These are phyloP conservation scores for Eilema depressum DNA, from an alignment of 2,888 invertebrate species.

Conservation along the genomic window DNA sequence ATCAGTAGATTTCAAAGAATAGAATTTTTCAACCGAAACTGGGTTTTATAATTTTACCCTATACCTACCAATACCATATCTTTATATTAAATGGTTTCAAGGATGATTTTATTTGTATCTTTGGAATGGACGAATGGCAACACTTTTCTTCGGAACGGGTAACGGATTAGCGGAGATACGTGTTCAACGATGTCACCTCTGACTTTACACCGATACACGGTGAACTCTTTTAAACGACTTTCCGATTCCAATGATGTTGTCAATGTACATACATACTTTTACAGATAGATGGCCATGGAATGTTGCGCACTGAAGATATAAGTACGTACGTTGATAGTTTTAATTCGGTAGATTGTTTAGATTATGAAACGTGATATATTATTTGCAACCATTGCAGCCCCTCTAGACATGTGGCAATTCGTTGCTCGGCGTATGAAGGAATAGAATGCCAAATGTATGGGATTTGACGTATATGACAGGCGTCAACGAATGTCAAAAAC, in stretches of 20 bases:
- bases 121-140: slow-evolving; percentile 31
- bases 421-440: no score
- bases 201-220: slow-evolving; percentile 68
- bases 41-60: no score
- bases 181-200: slow-evolving; percentile 70
- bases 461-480: no score
- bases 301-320: slow-evolving; percentile 29
- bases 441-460: no score
- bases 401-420: no score
- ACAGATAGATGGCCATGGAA: slow-evolving; percentile 19
- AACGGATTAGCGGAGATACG: slow-evolving; percentile 73
- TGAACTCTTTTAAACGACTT: slow-evolving; percentile 56
- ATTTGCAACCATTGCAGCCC: not conserved
- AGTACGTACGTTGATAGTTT: slow-evolving; percentile 27
- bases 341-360: not conserved
- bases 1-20: no score
- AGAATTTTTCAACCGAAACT: no score
- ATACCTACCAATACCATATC: not conserved
- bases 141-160: slow-evolving; percentile 56
- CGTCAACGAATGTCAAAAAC: no score
- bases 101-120: not conserved
- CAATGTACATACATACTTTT: slow-evolving; percentile 26
- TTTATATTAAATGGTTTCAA: not conserved
- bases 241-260: slow-evolving; percentile 47
- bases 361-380: not conserved